Percentiles rank a stretch among this genome's conserved stretches.
Conservation (phyloP, 2,888 invertebrate genomes). For the Rotaria magnacalcarata region DNA sequence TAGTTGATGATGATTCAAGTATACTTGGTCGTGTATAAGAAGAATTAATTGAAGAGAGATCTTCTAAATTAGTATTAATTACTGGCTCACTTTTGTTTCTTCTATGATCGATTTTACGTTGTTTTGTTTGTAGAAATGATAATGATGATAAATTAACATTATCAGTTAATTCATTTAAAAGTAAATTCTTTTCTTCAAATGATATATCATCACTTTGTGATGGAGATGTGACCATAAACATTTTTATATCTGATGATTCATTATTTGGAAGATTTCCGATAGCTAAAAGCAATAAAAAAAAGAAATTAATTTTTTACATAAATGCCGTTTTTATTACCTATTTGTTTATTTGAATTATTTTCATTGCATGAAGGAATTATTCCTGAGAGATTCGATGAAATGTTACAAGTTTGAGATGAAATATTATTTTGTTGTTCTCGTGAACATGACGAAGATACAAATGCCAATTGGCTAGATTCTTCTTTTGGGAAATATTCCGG, state of each 20-base stretch:
- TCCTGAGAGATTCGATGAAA: not conserved
- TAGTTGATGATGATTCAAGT: not conserved
- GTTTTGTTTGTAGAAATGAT: not conserved
- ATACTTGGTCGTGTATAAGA: too few species aligned
- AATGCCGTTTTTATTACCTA: not conserved
- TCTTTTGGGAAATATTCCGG: not conserved
- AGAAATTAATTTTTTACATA: too few species aligned
- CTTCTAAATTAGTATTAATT: not conserved
- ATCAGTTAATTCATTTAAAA: not conserved
- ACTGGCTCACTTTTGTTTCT: constrained; percentile 34
- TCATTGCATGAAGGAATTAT: not conserved
- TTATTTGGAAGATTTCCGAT: not conserved
- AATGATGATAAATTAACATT: not conserved
- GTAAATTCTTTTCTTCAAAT: not conserved
- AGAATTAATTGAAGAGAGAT: not conserved
- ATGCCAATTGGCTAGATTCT: not conserved
- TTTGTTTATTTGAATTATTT: not conserved
- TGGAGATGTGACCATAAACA: not conserved
- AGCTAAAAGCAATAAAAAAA: not conserved
- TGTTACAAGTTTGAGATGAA: not conserved
- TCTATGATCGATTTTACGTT: not conserved
- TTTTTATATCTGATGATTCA: not conserved
- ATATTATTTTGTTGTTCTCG: not conserved
- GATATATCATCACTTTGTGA: not conserved
- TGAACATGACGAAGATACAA: not conserved